phyloP scores from a whole-genome alignment of 2,797 vertebrate species.

The Coccyzus lansbergi region DNA sequence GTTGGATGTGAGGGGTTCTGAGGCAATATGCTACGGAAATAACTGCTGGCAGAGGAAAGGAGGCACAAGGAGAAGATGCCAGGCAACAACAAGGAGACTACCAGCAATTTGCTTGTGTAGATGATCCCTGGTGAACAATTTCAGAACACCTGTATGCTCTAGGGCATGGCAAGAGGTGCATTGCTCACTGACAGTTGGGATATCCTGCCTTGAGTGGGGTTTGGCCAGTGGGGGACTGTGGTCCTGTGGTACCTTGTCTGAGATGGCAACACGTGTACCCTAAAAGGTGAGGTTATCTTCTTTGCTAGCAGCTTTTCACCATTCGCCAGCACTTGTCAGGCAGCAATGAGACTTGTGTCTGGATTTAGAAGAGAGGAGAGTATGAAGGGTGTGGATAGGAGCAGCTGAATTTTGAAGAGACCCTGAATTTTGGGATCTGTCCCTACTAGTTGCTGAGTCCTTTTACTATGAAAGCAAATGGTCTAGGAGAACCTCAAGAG shows the following conservation, averaged over 20 bases:
- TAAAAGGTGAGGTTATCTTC: neutral
- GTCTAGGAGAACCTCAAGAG: neutral
- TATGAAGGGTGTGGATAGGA: neutral
- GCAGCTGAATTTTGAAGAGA: neutral
- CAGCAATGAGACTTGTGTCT: neutral
- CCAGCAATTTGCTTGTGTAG: neutral
- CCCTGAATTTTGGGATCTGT: neutral
- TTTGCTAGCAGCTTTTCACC: neutral
- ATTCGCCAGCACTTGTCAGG: neutral
- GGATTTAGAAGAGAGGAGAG: neutral
- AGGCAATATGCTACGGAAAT: neutral
- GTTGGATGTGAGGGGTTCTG: fast-evolving
- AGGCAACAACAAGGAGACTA: neutral
- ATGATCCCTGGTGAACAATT: neutral
- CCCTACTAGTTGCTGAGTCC: fast-evolving
- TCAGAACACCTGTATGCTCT: neutral
- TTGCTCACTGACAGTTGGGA: neutral
- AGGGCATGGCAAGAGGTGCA: neutral
- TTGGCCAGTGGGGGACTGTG: neutral
- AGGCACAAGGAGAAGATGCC: neutral
- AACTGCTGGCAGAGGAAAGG: neutral
- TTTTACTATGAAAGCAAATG: neutral
- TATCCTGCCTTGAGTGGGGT: neutral
- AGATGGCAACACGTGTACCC: neutral
- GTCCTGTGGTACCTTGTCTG: neutral